Evolutionary conservation across 2,113 vertebrate species (phyloP).

Genomic region (Chaetodon trifascialis): DNA sequence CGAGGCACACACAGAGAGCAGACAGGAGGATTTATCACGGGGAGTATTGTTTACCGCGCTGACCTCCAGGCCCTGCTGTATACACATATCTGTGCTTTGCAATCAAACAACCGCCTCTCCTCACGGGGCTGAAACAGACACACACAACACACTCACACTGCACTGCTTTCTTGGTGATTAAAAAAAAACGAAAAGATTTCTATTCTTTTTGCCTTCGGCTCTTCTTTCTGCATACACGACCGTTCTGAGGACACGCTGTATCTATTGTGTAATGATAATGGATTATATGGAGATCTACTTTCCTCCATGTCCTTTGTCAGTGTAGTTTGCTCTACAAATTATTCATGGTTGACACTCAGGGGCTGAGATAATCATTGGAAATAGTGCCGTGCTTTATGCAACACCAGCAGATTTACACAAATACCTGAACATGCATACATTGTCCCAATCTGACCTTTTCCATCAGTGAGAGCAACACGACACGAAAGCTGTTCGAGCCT

Average conservation of each 20-base stretch:
- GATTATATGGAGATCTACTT: slow-evolving; percentile 9
- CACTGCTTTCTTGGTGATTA: slow-evolving; percentile 25
- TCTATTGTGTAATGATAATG: slow-evolving; percentile 19
- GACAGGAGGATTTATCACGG: slow-evolving; percentile 79
- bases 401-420: neutral
- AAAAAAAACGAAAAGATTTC: slow-evolving; percentile 1
- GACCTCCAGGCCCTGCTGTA: slow-evolving; percentile 75
- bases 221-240: neutral
- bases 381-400: neutral
- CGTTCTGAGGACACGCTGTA: neutral
- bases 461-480: neutral
- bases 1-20: slow-evolving; percentile 65
- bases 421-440: neutral
- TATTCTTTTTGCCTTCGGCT: slow-evolving; percentile 4
- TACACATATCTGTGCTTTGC: slow-evolving; percentile 73
- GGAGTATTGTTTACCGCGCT: slow-evolving; percentile 78
- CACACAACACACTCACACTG: slow-evolving; percentile 12
- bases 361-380: neutral
- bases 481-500: neutral
- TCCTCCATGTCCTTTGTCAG: neutral
- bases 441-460: slow-evolving; percentile 15
- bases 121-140: slow-evolving; percentile 50
- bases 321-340: slow-evolving; percentile 19
- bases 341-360: neutral
- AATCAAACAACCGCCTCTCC: slow-evolving; percentile 68